A percentile compares a stretch with the other conserved stretches of the same genome.
Conservation (phyloP, 2,113 vertebrate species). For the Aleadryas rufinucha region DNA sequence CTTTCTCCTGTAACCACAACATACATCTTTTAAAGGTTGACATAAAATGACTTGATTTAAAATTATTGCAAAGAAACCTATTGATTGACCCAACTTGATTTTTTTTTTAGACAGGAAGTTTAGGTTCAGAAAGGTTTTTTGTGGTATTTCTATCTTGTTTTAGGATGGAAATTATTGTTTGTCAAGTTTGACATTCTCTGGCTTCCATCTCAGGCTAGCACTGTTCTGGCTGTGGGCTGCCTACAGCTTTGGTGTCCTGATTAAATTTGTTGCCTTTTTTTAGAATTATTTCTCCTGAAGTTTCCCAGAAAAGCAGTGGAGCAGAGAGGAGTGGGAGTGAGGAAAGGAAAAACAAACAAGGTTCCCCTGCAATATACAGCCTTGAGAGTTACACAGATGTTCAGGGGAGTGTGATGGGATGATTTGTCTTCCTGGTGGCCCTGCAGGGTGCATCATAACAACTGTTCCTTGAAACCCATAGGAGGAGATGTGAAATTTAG, state of each 20-base stretch:
- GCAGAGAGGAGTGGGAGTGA: not conserved
- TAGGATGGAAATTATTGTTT: not conserved
- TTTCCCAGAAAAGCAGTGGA: not conserved
- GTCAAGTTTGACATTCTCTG: not conserved
- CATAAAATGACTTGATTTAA: not conserved
- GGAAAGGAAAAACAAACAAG: not conserved
- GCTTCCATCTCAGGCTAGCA: not conserved
- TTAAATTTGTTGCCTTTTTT: slow-evolving; percentile 32
- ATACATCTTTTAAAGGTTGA: not conserved
- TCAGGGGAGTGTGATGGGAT: not conserved
- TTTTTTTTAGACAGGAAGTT: not conserved
- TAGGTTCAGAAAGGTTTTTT: not conserved
- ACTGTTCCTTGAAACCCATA: not conserved
- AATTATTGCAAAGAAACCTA: not conserved
- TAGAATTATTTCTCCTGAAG: slow-evolving; percentile 3
- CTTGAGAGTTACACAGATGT: not conserved
- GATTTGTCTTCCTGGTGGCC: not conserved
- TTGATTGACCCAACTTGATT: not conserved
- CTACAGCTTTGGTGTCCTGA: not conserved
- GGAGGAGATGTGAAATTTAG: not conserved
- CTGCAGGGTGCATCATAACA: not conserved
- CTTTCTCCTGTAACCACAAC: not conserved
- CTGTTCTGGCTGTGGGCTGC: not conserved
- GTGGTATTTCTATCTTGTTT: not conserved
- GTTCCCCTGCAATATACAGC: not conserved